Evolutionary conservation across 2,797 vertebrate genomes (phyloP), one percentile per base, ranked within the genome.

Genomic region (Periophthalmus magnuspinnatus): DNA sequence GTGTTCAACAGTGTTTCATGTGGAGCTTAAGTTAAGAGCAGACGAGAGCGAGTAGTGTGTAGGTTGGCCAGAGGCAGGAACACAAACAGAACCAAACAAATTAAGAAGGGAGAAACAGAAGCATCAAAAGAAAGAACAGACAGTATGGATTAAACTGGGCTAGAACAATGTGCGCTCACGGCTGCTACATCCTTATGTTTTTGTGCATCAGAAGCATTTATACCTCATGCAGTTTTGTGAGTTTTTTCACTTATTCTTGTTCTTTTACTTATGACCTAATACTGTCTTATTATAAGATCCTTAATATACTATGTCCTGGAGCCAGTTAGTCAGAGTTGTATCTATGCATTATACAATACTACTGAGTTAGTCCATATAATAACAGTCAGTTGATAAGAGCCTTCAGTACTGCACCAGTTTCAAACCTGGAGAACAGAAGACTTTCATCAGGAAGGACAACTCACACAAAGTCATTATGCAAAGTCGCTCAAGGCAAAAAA

Each of bases 31-130:
- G 85, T 87, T 73, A 63, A 69, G 84, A 81, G 79, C 76, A 77
- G 82, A 82, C 72, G 74, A 75, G 76, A 82, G 72, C 72, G 80
- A 81, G 81, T 78, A 81, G 81, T 81, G 81, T 77, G 84, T 79
- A 77, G 80, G 88, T 79, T 84, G 81, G 80, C 83, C 81, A 38
- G 69, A 3, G 38, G 80, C 76, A 64, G 36, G 64, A 87, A 70
- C 63, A 79, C 73, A 88, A 82, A 84, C 69, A 72, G 78, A 77
- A 81, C 80, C 73, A 59, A 78, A 71, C 68, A 85, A 76, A 78
- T 83, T 72, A 83, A 77, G 76, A 77, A 63, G 71, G 80, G 75
- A 67, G 74, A 77, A 71, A 84, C 65, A 85, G 63, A 38, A 59
- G 74, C 83, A 81, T 85, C 79, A 85, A 85, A 86, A 81, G 73